Evolutionary conservation across 2,797 vertebrate species (phyloP).

Genomic region (Tokudaia muenninki): DNA sequence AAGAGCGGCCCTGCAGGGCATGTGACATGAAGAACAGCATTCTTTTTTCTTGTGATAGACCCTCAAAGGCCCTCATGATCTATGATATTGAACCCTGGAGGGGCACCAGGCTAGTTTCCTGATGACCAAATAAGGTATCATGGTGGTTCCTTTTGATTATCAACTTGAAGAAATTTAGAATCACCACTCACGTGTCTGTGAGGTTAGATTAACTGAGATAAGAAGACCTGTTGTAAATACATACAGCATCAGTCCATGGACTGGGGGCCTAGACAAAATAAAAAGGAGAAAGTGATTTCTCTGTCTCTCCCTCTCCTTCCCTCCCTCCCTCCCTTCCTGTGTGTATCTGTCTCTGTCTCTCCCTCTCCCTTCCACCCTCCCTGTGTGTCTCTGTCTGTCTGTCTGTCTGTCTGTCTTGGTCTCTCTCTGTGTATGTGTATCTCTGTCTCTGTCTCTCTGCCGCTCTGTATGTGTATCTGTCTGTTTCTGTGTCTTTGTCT

Average conservation of each 20-base stretch:
- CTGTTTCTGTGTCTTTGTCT: no score
- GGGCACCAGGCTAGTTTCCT: background rate
- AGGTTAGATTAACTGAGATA: background rate
- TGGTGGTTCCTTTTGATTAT: background rate
- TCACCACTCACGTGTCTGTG: background rate
- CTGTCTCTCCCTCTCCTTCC: background rate
- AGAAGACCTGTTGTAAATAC: background rate
- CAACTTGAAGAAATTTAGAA: background rate
- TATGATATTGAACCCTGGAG: background rate
- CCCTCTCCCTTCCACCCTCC: no score
- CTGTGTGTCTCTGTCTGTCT: no score
- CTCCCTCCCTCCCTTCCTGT: no score
- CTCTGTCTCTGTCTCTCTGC: background rate
- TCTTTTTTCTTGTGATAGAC: background rate
- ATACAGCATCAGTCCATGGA: background rate
- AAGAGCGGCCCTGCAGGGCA: background rate
- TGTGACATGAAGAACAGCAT: accelerated
- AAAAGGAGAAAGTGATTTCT: background rate
- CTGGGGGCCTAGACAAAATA: background rate
- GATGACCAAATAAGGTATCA: background rate
- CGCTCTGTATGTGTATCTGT: no score
- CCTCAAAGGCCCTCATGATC: background rate
- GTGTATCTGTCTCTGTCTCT: background rate
- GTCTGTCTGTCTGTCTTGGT: background rate
- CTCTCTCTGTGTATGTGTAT: background rate